Evolutionary conservation across 2,888 invertebrate genomes (phyloP).

Genomic region (Phasia obesa): DNA sequence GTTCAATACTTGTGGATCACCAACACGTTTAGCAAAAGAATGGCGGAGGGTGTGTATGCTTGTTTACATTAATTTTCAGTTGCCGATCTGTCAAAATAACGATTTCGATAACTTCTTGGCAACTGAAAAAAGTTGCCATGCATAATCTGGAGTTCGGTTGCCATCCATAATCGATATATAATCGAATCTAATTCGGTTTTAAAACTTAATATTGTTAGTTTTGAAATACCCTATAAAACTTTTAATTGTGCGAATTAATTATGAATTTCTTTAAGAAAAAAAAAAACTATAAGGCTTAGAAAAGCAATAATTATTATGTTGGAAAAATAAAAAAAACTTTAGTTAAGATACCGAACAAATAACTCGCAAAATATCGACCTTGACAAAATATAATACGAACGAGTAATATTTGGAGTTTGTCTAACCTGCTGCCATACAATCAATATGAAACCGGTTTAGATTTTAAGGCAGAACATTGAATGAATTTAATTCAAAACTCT

Average conservation of each 20-base stretch:
- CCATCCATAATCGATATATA: too few species aligned
- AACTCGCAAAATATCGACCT: constrained; percentile 45
- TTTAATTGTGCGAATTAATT: constrained; percentile 30
- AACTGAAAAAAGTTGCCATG: too few species aligned
- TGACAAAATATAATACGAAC: constrained; percentile 40
- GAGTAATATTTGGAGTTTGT: constrained; percentile 12
- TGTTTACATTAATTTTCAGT: too few species aligned
- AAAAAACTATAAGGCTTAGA: not conserved
- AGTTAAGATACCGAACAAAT: constrained; percentile 41
- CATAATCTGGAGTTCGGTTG: too few species aligned
- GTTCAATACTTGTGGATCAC: too few species aligned
- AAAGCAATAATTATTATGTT: not conserved
- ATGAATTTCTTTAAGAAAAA: constrained; percentile 31
- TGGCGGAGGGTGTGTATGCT: too few species aligned
- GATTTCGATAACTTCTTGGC: too few species aligned
- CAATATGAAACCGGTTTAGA: constrained; percentile 45
- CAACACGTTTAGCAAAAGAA: too few species aligned
- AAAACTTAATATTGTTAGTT: too few species aligned
- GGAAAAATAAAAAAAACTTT: constrained; percentile 8
- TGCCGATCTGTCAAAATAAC: too few species aligned
- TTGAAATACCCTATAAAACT: too few species aligned
- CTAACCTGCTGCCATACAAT: constrained; percentile 54
- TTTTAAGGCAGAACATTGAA: constrained; percentile 40
- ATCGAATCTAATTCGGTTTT: too few species aligned
- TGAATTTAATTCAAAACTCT: constrained; percentile 35